These are phyloP conservation scores for Sebastes itinus DNA, from an alignment of 2,797 vertebrate genomes.

Conservation along the genomic window DNA sequence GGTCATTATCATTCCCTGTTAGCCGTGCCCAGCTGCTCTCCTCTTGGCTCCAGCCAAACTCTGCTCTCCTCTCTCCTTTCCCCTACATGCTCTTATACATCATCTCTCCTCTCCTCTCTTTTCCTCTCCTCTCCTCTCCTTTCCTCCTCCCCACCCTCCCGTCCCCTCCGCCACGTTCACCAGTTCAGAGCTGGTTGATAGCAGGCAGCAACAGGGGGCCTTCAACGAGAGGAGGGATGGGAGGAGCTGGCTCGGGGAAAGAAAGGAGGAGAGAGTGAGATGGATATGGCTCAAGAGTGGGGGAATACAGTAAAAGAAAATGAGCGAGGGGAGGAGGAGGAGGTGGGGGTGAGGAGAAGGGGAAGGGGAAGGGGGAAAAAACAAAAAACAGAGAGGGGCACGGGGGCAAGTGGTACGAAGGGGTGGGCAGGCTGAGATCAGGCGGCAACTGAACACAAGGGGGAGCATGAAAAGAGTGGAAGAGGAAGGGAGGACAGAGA, in stretches of 20 bases:
- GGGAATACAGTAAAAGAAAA: slow-evolving; percentile 50
- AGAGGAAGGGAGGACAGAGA: neutral
- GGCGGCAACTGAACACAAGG: slow-evolving; percentile 25
- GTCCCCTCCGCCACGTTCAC: slow-evolving; percentile 60
- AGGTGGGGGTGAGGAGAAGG: neutral
- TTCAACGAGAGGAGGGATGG: slow-evolving; percentile 76
- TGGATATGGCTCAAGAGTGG: slow-evolving; percentile 38
- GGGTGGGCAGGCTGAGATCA: slow-evolving; percentile 15
- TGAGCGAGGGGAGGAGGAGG: slow-evolving; percentile 15
- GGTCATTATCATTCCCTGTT: slow-evolving; percentile 99
- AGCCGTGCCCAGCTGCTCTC: slow-evolving; percentile 99
- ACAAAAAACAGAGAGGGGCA: slow-evolving; percentile 4
- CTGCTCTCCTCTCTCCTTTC: slow-evolving; percentile 69
- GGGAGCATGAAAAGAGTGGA: slow-evolving; percentile 29
- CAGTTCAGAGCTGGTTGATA: slow-evolving; percentile 82
- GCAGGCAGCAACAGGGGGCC: slow-evolving; percentile 94
- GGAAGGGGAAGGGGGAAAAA: too few relatives aligned
- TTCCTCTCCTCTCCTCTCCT: neutral
- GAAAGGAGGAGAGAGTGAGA: slow-evolving; percentile 54
- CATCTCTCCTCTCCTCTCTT: neutral
- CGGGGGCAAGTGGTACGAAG: slow-evolving; percentile 20
- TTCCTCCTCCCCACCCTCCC: neutral
- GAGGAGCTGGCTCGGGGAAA: slow-evolving; percentile 70
- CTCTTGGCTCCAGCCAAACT: slow-evolving; percentile 98
- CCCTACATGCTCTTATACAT: slow-evolving; percentile 24